phyloP scores from a whole-genome alignment of 1,140 invertebrate genomes.

The Campodea augens region DNA sequence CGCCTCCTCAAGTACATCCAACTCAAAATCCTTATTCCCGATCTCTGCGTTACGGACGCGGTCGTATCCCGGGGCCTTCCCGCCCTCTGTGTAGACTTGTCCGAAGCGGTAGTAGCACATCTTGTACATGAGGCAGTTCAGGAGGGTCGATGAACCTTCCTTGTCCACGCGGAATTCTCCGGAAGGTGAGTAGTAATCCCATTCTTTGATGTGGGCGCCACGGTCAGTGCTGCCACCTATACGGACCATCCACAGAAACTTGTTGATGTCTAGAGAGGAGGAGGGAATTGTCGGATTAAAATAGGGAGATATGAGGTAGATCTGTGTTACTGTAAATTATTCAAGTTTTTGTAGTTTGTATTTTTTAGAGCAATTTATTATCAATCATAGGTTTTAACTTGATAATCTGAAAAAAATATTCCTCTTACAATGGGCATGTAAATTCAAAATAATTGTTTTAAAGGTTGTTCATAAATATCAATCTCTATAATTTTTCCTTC shows the following conservation, averaged over 20 bases:
- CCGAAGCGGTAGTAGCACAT: constrained; percentile 92
- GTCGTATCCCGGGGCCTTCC: constrained; percentile 80
- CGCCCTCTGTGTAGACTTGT: constrained; percentile 84
- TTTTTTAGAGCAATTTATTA: too few species aligned
- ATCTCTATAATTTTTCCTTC: too few species aligned
- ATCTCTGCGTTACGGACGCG: constrained; percentile 79
- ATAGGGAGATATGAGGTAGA: too few species aligned
- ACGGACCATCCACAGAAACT: constrained; percentile 98
- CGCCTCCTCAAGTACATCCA: constrained; percentile 80
- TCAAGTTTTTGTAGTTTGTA: too few species aligned
- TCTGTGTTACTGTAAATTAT: too few species aligned
- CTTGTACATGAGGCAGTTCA: constrained; percentile 92
- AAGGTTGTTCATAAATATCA: too few species aligned
- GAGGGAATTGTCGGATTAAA: too few species aligned
- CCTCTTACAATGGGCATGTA: too few species aligned
- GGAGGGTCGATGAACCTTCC: constrained; percentile 62
- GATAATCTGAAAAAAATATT: too few species aligned
- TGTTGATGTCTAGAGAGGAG: constrained; percentile 70
- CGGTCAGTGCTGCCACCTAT: constrained; percentile 92
- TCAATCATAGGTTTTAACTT: too few species aligned
- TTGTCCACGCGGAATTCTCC: constrained; percentile 89
- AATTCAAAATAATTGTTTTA: too few species aligned
- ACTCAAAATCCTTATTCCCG: constrained; percentile 85
- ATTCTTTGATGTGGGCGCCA: constrained; percentile 85
- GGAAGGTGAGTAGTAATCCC: constrained; percentile 83